Evolutionary conservation across 2,113 vertebrate species (phyloP).

Genomic region (Synodontis membranacea): DNA sequence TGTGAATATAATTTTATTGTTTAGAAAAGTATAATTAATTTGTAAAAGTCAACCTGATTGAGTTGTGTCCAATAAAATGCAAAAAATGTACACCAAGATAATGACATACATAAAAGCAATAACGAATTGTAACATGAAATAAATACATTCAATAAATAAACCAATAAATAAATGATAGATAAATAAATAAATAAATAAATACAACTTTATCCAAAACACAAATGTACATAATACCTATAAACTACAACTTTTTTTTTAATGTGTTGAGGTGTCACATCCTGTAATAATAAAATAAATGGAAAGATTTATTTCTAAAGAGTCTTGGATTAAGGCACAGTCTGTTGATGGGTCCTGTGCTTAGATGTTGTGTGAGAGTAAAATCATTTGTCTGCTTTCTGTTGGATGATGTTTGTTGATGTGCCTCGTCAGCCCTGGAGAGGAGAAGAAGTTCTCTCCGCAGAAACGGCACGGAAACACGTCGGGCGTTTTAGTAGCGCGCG

Average conservation of each 20-base stretch:
- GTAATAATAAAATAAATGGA: not conserved
- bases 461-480: constrained; percentile 53
- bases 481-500: not conserved
- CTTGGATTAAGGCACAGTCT: not conserved
- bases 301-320: not conserved
- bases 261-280: not conserved
- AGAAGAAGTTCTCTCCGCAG: constrained; percentile 56
- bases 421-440: constrained; percentile 58
- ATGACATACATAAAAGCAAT: not conserved
- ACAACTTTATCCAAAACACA: constrained; percentile 29
- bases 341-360: constrained; percentile 26
- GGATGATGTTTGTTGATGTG: constrained; percentile 60
- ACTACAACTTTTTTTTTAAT: constrained; percentile 5
- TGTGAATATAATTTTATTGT: constrained; percentile 37
- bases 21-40: constrained; percentile 28
- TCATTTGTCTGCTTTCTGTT: constrained; percentile 56
- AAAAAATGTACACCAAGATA: not conserved
- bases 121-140: constrained; percentile 25
- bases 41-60: not conserved
- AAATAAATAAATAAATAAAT: constrained; percentile 45
- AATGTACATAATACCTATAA: constrained; percentile 16
- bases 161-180: constrained; percentile 41
- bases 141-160: constrained; percentile 48
- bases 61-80: constrained; percentile 1
- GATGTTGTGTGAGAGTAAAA: constrained; percentile 45